phyloP scores from a whole-genome alignment of 2,888 invertebrate genomes.

The Rhingia campestris region DNA sequence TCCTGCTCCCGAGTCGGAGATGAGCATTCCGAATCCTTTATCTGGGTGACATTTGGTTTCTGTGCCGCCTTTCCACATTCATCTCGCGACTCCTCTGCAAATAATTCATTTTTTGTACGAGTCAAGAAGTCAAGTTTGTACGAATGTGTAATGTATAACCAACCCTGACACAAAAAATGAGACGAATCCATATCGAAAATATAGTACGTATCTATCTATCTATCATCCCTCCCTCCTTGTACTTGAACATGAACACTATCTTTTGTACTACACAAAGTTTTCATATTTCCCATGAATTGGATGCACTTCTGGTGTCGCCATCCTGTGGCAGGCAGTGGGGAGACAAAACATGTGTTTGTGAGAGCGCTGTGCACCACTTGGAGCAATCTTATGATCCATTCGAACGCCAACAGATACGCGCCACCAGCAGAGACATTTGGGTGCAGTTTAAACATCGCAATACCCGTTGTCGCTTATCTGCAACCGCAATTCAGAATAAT shows the following conservation, averaged over 20 bases:
- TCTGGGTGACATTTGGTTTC: conserved; percentile 70
- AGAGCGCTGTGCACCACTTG: conserved; percentile 15
- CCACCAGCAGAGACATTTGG: conserved; percentile 54
- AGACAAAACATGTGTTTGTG: conserved; percentile 44
- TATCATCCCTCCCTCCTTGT: not conserved
- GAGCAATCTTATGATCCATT: conserved; percentile 26
- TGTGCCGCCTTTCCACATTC: conserved; percentile 43
- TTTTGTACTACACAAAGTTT: conserved; percentile 49
- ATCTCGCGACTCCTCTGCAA: conserved; percentile 60
- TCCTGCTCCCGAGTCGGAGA: conserved; percentile 60
- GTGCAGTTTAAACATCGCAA: conserved; percentile 20
- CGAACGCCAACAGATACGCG: conserved; percentile 15
- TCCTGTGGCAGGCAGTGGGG: not conserved
- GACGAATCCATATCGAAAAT: conserved; percentile 29
- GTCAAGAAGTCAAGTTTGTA: conserved; percentile 27
- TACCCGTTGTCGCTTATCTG: conserved; percentile 26
- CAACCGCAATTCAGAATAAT: conserved; percentile 28
- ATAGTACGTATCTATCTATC: conserved; percentile 24
- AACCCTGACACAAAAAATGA: conserved; percentile 26
- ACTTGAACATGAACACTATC: conserved; percentile 27
- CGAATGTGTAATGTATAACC: not conserved
- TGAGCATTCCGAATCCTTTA: conserved; percentile 61
- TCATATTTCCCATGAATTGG: conserved; percentile 66
- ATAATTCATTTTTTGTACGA: conserved; percentile 62
- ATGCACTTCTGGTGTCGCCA: conserved; percentile 55